A percentile compares a stretch with the other conserved stretches of the same genome.
phyloP scores from a whole-genome alignment of 2,113 vertebrate species.

The Prochilodus magdalenae region DNA sequence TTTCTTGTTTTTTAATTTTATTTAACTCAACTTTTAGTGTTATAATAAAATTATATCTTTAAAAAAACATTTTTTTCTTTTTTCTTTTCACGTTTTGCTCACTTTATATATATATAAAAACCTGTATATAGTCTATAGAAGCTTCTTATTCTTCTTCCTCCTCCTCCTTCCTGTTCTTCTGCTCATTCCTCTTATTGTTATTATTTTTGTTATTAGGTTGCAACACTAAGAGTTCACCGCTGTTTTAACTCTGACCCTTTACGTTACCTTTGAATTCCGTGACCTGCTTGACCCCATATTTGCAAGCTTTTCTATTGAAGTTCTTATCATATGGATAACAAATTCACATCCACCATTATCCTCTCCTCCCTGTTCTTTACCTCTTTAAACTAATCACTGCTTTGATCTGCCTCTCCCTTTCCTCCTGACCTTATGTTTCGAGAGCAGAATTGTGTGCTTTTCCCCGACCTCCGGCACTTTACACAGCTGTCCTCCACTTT shows the following conservation, averaged over 20 bases:
- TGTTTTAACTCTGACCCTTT: neutral
- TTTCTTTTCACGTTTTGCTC: too few relatives aligned
- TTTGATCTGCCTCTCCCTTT: constrained; percentile 50
- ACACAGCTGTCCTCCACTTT: constrained; percentile 74
- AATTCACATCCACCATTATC: constrained; percentile 38
- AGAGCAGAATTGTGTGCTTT: constrained; percentile 39
- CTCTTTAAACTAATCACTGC: constrained; percentile 26
- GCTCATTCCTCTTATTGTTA: too few relatives aligned
- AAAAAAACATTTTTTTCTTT: too few relatives aligned
- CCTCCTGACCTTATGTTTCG: constrained; percentile 42
- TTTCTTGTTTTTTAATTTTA: too few relatives aligned
- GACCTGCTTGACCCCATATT: constrained; percentile 20
- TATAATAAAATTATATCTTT: too few relatives aligned
- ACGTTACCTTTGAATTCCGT: constrained; percentile 3
- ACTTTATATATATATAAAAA: too few relatives aligned
- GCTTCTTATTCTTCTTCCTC: too few relatives aligned
- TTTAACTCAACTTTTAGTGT: too few relatives aligned
- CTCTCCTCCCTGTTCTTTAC: constrained; percentile 22
- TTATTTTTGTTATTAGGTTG: too few relatives aligned
- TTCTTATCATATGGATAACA: constrained; percentile 47
- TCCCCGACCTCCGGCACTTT: constrained; percentile 39
- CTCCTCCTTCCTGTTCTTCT: too few relatives aligned
- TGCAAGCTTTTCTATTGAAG: constrained; percentile 13
- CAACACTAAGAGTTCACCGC: neutral
- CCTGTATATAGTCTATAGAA: too few relatives aligned